Conservation (phyloP, 2,113 vertebrate genomes). For the Micromys minutus region DNA sequence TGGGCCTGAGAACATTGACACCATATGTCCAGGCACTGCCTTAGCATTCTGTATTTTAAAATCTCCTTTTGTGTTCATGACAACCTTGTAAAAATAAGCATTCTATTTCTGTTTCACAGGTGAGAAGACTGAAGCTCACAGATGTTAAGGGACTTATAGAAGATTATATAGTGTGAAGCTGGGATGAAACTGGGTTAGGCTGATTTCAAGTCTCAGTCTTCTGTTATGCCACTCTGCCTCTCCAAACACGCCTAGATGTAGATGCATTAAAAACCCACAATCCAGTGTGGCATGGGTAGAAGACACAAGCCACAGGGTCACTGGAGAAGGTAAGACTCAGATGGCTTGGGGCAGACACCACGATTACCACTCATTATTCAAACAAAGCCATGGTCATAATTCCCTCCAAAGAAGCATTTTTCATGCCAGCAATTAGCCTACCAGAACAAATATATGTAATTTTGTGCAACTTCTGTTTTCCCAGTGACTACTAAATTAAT, state of each 20-base stretch:
- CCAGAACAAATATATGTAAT: not conserved
- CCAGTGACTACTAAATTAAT: constrained; percentile 8
- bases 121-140: constrained; percentile 58
- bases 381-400: not conserved
- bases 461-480: constrained; percentile 1
- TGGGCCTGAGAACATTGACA: not conserved
- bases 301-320: not conserved
- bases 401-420: constrained; percentile 26
- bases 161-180: not conserved
- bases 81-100: constrained; percentile 38
- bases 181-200: constrained; percentile 16
- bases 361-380: not conserved
- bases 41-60: constrained; percentile 43
- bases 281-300: not conserved
- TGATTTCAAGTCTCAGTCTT: constrained; percentile 39
- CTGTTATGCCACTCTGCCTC: not conserved
- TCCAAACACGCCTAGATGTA: not conserved
- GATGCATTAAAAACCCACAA: not conserved
- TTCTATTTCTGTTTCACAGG: constrained; percentile 49
- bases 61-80: constrained; percentile 43
- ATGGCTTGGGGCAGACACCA: not conserved
- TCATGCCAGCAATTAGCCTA: not conserved
- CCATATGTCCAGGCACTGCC: not conserved
- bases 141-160: constrained; percentile 40
- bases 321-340: not conserved